Conservation (phyloP, 2,113 vertebrate species). For the Malurus elegans region DNA sequence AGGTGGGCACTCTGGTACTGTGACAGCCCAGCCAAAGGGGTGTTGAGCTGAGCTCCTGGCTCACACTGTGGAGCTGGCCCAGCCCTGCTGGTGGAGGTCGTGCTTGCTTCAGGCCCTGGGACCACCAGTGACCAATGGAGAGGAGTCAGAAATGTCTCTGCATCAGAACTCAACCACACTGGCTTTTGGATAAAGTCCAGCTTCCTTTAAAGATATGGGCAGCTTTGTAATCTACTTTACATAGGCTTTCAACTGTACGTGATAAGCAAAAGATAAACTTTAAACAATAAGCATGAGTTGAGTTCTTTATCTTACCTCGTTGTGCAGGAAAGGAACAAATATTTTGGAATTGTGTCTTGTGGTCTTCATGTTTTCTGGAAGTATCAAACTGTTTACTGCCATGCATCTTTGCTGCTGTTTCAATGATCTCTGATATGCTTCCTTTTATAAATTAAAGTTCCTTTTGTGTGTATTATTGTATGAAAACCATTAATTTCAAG, state of each 20-base stretch:
- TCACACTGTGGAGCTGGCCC: rapidly evolving
- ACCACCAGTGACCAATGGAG: background rate
- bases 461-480: background rate
- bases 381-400: background rate
- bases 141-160: background rate
- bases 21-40: no score
- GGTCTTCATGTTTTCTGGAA: background rate
- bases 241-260: background rate
- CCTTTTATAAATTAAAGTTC: background rate
- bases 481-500: background rate
- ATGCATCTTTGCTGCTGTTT: background rate
- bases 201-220: background rate
- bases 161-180: background rate
- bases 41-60: rapidly evolving
- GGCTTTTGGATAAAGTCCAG: background rate
- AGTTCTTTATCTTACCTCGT: background rate
- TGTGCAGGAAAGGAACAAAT: background rate
- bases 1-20: rapidly evolving
- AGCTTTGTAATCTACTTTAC: background rate
- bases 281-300: background rate
- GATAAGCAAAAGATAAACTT: background rate
- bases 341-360: background rate
- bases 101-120: background rate
- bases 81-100: background rate
- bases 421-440: background rate